phyloP scores from a whole-genome alignment of 2,797 vertebrate genomes.

The Cossypha polioptera region DNA sequence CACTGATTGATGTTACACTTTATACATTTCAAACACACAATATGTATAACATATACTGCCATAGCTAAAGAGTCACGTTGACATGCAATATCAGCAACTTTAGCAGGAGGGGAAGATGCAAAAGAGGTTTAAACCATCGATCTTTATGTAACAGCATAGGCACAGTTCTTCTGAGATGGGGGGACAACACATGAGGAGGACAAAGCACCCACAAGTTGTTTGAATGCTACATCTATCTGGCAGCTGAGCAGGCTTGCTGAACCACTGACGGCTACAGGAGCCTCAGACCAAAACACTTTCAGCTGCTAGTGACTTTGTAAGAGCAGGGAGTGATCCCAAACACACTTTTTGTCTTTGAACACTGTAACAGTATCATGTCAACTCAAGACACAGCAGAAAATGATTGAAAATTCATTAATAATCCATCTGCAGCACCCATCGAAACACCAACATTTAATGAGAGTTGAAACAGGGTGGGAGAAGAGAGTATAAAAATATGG shows the following conservation, averaged over 20 bases:
- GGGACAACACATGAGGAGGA: background rate
- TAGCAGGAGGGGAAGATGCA: rapidly evolving
- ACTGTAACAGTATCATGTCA: rapidly evolving
- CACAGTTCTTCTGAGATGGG: background rate
- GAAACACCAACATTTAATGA: background rate
- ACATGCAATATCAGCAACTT: background rate
- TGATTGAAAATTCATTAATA: background rate
- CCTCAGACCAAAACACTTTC: background rate
- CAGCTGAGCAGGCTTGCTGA: background rate
- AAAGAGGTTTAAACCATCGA: background rate
- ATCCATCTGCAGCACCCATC: background rate
- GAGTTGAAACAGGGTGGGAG: background rate
- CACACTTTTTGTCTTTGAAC: background rate
- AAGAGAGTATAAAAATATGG: background rate
- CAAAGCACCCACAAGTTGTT: background rate
- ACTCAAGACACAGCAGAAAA: background rate
- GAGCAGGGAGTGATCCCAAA: background rate
- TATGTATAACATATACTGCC: background rate
- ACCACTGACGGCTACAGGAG: background rate
- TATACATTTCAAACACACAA: background rate
- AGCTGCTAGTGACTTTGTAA: background rate
- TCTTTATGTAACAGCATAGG: background rate
- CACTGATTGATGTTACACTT: background rate
- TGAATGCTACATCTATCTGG: background rate
- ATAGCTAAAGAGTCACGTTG: background rate